Evolutionary conservation across 2,888 invertebrate genomes (phyloP), one percentile per base, ranked within the genome.

Genomic region (Eurois occulta): DNA sequence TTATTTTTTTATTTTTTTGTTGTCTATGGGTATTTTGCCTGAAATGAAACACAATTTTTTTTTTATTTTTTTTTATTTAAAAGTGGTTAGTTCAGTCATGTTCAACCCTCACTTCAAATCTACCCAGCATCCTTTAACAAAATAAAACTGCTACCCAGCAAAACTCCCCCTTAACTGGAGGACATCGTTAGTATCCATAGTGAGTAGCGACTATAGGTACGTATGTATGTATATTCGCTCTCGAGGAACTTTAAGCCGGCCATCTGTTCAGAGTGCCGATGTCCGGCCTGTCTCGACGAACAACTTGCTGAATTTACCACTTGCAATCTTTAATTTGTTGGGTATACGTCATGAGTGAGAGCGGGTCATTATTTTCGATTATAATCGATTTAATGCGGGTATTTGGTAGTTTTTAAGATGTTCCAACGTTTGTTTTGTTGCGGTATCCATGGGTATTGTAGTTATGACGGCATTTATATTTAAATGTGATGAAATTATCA

Each of bases 281-380:
- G 88, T 87, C 88, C 86, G 74, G 84, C 83, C 86, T 82, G 81
- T 75, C 81, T 74, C 72, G 72, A 76, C 81, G 86, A 79, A 81
- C 80, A 85, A 89, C 87, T 90, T 89, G 85, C 81, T 75, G 78
- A 90, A 89, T 88, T 91, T 87, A 90, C 86, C 80, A 85, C 87
- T 87, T 85, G 72, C 83, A 85, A 89, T 86, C 83, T 88, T 88
- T 86, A 83, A 81, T 84, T 86, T 75, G 77, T 73, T n/a, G 8
- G 58, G 80, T 64, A 10, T 64, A 74, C 76, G 70, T 24, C 41
- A n/a, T 43, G 60, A 68, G 72, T 0, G 62, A 7, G 3, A 64
- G 78, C 75, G 74, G 35, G 10, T 24, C 1, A 6, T 55, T 32
- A 5, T 10, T 52, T 28, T 38, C n/a, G n/a, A n/a, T n/a, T n/a